Base-by-base conservation (phyloP, 2,113 vertebrate species). In the Mesocricetus auratus region DNA sequence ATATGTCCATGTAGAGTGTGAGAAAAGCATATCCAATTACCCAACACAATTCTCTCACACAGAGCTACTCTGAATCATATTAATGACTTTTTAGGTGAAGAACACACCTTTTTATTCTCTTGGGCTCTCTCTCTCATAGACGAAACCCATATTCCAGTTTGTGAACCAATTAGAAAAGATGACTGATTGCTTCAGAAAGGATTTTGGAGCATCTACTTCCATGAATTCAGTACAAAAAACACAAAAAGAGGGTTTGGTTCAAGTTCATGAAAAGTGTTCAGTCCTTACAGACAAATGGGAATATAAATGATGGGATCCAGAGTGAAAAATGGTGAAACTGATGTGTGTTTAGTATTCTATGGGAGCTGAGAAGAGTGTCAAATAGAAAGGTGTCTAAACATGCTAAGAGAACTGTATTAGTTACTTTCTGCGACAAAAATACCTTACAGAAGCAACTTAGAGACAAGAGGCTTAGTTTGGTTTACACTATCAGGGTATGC, bases 1-100 rank as follows among this genome's bases (percentile, higher is more conserved):
- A 56, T n/a, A 33, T 90, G 36, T 96, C 89, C 42, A 93, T 50
- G 83, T 90, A 92, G 83, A 85, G 21, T 86, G 92, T 81, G 53
- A 66, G 89, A 93, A 95, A 92, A 94, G 50, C 5, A 3, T 86
- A 68, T 73, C 22, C 39, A 79, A 77, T 75, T 81, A 74, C 33
- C 33, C 22, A 94, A 45, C 45, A 83, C 81, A 78, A 21, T 71
- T 94, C 42, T 85, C 15, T 95, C 53, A 79, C 33, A 68, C 3
- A 7, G 22, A 89, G 2, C 56, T 87, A 22, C 64, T 94, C 86
- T 71, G 62, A 96, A 90, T 96, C 64, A 10, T 21, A 17, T 90
- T 89, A 69, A 93, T 39, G 62, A 78, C 68, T 42, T 90, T 93
- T 58, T 78, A 79, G 53, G 68, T 74, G 5, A 69, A 69, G 53